Base-by-base conservation (phyloP, 2,888 invertebrate genomes). In the Conchocele bisecta region DNA sequence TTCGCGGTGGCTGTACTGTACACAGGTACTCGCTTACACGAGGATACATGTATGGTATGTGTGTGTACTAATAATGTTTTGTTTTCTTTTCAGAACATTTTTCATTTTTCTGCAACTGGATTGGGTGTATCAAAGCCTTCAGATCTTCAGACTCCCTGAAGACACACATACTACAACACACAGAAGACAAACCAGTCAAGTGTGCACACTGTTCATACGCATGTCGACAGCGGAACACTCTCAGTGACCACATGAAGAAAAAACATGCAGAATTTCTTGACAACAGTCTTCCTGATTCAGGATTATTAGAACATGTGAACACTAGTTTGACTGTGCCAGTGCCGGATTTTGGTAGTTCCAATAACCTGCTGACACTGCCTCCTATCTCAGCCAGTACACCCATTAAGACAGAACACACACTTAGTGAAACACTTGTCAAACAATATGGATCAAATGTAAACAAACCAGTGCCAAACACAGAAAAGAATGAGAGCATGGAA, bases 161-260 rank as follows among this genome's bases (percentile, higher is more conserved):
- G 69, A 83, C 89, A 4, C 91, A 91, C 71, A 78, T 83, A 51
- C 77, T 86, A 28, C 86, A 87, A 56, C 91, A 91, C 79, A 89
- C 89, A 22, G 87, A 88, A 64, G 89, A 90, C 68, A 89, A 89
- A 71, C 89, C 89, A 24, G 75, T 89, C 44, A 83, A 85, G 37
- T 91, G 91, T 79, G 82, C 85, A 20, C 82, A 86, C n/a, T 91
- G 91, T 82, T 83, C 85, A 35, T 89, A 88, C 69, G 86, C 85
- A 20, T 90, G 89, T 72, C 83, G 89, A 57, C 90, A 91, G 79
- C 89, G 87, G 66, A 88, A 85, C 65, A 89, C 89, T 1, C 82
- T 91, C 17, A 84, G 83, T 56, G 87, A 86, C 80, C 91, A 91
- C 75, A 83, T 88, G 65, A 70, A 67, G 54, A 81, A 81, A 61